Evolutionary conservation across 2,113 vertebrate genomes (phyloP).

Genomic region (Podilymbus podiceps): DNA sequence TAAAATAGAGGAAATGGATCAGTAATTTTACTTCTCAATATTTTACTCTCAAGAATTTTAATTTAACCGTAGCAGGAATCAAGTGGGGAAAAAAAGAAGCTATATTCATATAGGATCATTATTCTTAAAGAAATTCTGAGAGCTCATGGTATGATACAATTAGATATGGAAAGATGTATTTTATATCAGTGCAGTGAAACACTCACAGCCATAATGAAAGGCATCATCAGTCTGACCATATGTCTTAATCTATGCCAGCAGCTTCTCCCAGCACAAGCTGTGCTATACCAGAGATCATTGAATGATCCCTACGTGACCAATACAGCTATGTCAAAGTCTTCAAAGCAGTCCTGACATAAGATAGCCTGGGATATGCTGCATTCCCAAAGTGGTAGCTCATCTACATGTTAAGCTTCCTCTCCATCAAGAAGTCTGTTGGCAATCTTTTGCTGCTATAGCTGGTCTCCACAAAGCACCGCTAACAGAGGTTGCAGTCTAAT

Average conservation of each 20-base stretch:
- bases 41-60: neutral
- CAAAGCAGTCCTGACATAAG: neutral
- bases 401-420: neutral
- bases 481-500: neutral
- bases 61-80: neutral
- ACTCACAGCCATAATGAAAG: neutral
- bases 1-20: neutral
- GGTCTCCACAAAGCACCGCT: neutral
- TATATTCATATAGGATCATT: neutral
- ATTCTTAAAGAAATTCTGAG: neutral
- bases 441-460: neutral
- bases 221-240: neutral
- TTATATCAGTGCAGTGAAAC: neutral
- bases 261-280: neutral
- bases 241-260: neutral
- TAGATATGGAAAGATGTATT: neutral
- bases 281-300: neutral
- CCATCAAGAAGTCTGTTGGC: neutral
- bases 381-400: neutral
- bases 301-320: neutral
- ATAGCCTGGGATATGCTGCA: neutral
- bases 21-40: neutral
- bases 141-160: neutral
- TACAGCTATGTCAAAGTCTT: neutral
- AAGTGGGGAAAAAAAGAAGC: neutral